phyloP scores from a whole-genome alignment of 2,888 invertebrate species.

The Eulithis testata region DNA sequence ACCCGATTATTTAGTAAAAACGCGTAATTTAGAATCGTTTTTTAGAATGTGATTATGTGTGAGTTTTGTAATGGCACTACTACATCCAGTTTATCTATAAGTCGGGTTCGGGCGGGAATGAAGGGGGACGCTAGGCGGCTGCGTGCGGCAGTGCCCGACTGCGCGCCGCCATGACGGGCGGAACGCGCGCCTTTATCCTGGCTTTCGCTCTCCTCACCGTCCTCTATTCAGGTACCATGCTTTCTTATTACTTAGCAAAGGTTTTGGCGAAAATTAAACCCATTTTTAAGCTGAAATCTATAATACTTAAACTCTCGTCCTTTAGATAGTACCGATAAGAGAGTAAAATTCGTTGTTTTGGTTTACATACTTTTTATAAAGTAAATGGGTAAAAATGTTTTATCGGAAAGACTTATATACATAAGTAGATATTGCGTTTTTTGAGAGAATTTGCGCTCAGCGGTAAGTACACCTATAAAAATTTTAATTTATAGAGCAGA shows the following conservation, averaged over 20 bases:
- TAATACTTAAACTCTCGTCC: background rate
- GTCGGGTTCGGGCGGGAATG: slow-evolving; percentile 43
- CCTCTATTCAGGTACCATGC: slow-evolving; percentile 74
- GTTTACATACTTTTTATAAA: background rate
- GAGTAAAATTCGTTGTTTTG: background rate
- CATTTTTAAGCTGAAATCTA: background rate
- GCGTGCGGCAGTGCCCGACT: slow-evolving; percentile 73
- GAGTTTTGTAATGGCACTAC: slow-evolving; percentile 4
- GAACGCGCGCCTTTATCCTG: slow-evolving; percentile 71
- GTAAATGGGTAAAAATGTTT: too few species aligned
- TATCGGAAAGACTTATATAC: too few species aligned
- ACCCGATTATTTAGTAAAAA: too few species aligned
- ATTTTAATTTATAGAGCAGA: too few species aligned
- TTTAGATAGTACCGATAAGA: background rate
- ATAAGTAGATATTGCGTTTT: too few species aligned
- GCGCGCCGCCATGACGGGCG: slow-evolving; percentile 77
- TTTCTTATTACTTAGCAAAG: slow-evolving; percentile 9
- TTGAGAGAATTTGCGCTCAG: too few species aligned
- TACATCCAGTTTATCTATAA: slow-evolving; percentile 27
- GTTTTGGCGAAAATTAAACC: background rate
- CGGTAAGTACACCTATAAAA: too few species aligned
- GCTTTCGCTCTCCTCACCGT: slow-evolving; percentile 68
- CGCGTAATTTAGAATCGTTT: too few species aligned
- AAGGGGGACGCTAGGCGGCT: slow-evolving; percentile 46
- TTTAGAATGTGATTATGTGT: background rate